Percentiles rank a stretch among this genome's conserved stretches.
Conservation (phyloP, 2,113 vertebrate genomes). For the Bombycilla garrulus region DNA sequence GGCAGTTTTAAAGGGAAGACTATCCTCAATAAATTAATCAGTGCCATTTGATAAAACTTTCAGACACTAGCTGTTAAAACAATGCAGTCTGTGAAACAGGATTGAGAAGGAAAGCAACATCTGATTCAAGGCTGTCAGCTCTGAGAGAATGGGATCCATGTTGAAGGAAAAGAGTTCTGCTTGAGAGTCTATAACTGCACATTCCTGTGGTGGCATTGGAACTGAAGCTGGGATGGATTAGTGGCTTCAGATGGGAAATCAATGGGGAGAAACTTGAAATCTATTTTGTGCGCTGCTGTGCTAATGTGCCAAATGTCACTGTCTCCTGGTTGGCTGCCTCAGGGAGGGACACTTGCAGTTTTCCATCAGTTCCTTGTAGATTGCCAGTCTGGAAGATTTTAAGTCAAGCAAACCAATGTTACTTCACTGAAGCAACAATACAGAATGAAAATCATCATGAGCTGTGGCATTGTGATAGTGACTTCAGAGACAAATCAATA, state of each 20-base stretch:
- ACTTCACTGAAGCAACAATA: not conserved
- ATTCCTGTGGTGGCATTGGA: not conserved
- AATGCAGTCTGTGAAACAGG: not conserved
- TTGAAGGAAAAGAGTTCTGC: not conserved
- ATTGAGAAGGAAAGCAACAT: fast-evolving
- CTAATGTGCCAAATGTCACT: not conserved
- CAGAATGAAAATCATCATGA: not conserved
- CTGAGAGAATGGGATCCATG: not conserved
- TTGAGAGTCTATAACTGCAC: not conserved
- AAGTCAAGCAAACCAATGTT: not conserved
- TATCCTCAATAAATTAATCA: not conserved
- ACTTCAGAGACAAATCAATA: not conserved
- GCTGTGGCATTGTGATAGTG: not conserved
- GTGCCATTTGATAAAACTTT: not conserved
- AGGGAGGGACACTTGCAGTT: not conserved
- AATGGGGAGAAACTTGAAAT: not conserved
- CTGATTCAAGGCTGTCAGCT: not conserved
- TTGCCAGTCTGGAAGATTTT: not conserved
- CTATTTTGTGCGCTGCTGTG: not conserved
- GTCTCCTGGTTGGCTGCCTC: not conserved
- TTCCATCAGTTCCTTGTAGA: not conserved
- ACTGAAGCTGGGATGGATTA: not conserved
- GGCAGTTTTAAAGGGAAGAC: not conserved
- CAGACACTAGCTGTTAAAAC: not conserved
- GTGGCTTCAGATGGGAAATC: not conserved